Conservation (phyloP, 2,113 vertebrate species). For the Mesoclemmys tuberculata region DNA sequence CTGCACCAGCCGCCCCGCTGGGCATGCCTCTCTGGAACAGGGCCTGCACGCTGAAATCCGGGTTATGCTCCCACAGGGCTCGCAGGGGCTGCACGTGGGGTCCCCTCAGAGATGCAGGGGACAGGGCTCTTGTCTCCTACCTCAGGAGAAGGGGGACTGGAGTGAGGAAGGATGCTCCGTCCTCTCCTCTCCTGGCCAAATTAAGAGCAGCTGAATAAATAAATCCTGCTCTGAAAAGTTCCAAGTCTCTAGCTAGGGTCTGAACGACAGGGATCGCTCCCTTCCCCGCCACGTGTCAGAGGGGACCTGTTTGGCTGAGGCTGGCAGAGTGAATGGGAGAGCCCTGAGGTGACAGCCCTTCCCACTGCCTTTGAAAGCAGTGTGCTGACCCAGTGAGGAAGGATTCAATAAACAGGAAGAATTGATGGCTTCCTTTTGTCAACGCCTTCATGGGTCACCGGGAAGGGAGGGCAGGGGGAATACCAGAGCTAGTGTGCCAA, state of each 20-base stretch:
- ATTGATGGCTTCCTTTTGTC: neutral
- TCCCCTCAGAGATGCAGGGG: neutral
- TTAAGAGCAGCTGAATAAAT: neutral
- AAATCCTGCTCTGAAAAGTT: neutral
- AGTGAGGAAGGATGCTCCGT: neutral
- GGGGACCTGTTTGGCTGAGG: neutral
- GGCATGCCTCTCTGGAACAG: neutral
- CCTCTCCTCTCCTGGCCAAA: neutral
- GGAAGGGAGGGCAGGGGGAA: neutral
- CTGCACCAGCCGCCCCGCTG: too few species aligned
- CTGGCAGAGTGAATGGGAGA: neutral
- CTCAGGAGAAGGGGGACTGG: neutral
- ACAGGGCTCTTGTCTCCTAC: neutral
- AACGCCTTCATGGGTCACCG: neutral
- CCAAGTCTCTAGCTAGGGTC: neutral
- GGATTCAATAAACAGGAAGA: neutral
- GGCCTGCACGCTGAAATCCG: too few species aligned
- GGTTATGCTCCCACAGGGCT: too few species aligned
- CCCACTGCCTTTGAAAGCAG: neutral
- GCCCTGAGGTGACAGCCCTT: neutral
- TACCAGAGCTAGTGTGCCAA: too few species aligned
- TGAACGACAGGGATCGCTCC: neutral
- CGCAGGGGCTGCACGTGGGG: neutral
- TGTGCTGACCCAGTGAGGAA: too few species aligned
- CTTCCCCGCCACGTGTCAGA: neutral